These are phyloP conservation scores for Xenus cinereus DNA, from an alignment of 2,113 vertebrate genomes.

Conservation along the genomic window DNA sequence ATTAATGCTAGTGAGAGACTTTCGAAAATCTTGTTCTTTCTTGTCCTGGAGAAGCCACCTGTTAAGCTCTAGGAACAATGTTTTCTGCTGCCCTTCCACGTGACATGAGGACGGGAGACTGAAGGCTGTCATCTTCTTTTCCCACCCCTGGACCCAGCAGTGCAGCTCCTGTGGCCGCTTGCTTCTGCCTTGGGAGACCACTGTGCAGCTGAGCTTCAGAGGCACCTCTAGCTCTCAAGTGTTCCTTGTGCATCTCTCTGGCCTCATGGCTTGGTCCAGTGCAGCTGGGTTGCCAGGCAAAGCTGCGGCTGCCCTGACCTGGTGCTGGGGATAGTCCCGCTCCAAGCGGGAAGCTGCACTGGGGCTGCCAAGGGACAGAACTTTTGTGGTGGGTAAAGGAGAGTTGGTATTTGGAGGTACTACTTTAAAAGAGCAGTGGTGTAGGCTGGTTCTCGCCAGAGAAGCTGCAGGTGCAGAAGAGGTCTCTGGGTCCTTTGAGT, in stretches of 20 bases:
- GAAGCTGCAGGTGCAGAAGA: background rate
- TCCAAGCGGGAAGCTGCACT: background rate
- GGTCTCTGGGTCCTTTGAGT: background rate
- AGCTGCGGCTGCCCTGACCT: background rate
- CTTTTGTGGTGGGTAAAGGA: background rate
- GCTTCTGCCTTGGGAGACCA: background rate
- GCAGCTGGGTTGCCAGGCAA: background rate
- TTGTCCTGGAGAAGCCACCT: background rate
- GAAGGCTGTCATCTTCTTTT: background rate
- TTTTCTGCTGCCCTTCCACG: background rate
- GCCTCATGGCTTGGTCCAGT: background rate
- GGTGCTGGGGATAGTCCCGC: background rate
- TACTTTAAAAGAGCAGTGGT: fast-evolving
- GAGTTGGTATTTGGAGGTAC: background rate
- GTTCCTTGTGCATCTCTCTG: background rate
- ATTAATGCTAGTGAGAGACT: background rate
- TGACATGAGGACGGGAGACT: background rate
- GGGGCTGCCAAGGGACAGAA: background rate
- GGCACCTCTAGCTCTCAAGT: background rate
- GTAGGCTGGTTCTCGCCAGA: background rate
- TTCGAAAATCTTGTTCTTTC: background rate
- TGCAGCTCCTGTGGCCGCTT: background rate
- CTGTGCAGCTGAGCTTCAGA: background rate
- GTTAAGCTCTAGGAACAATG: background rate
- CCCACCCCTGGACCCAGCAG: no score